Evolutionary conservation across 2,888 invertebrate species (phyloP).

Genomic region (Megastigmus dorsalis): DNA sequence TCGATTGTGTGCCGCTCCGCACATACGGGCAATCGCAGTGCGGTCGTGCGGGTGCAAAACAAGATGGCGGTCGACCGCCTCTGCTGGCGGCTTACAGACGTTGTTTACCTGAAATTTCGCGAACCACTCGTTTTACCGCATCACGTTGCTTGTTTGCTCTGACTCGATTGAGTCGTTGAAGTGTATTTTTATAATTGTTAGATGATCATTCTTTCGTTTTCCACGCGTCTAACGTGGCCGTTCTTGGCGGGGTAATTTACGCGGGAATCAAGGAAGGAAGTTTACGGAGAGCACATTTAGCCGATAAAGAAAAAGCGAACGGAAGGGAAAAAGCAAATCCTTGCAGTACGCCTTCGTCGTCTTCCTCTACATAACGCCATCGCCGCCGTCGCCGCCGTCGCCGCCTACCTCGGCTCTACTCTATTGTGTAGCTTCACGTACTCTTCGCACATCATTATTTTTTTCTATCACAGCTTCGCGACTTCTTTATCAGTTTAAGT

Average conservation of each 20-base stretch:
- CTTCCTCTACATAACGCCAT: constrained; percentile 21
- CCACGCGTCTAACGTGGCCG: not conserved
- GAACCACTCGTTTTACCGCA: not conserved
- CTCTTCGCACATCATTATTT: no score
- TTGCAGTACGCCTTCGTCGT: not conserved
- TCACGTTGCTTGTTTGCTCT: not conserved
- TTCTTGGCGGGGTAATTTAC: constrained; percentile 28
- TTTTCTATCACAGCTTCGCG: not conserved
- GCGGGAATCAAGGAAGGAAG: constrained; percentile 38
- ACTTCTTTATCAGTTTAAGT: constrained; percentile 4
- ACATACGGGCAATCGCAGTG: no score
- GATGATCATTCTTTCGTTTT: not conserved
- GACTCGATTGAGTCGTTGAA: not conserved
- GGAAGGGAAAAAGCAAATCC: no score
- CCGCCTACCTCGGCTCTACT: no score
- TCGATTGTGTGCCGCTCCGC: no score
- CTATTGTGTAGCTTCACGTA: no score
- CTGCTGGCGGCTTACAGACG: constrained; percentile 13
- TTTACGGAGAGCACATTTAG: constrained; percentile 21
- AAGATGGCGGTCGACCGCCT: constrained; percentile 44
- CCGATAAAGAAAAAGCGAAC: not conserved
- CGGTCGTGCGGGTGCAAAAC: constrained; percentile 12
- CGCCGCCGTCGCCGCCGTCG: not conserved
- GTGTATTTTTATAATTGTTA: not conserved
- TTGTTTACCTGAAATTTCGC: constrained; percentile 27